These are phyloP conservation scores for Bombus superbus DNA, from an alignment of 1,140 invertebrate genomes.

Conservation along the genomic window DNA sequence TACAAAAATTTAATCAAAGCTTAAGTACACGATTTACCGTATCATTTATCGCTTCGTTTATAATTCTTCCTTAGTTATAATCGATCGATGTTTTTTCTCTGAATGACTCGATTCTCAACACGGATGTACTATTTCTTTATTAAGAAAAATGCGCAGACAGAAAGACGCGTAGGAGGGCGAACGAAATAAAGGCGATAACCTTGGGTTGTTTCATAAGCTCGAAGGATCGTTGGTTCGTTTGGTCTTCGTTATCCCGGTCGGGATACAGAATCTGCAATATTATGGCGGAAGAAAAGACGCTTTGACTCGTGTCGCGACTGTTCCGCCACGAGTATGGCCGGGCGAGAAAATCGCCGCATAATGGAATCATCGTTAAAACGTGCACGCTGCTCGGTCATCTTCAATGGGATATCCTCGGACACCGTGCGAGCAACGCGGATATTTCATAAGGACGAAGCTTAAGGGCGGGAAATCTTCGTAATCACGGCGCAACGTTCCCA, in stretches of 20 bases:
- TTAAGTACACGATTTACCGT: no score
- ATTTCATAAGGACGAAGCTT: neutral
- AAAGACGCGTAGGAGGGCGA: neutral
- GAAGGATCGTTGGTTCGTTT: neutral
- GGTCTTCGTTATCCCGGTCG: neutral
- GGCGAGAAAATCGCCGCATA: neutral
- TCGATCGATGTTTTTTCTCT: no score
- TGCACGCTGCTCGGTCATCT: slow-evolving; percentile 14
- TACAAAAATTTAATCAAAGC: no score
- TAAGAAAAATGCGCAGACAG: neutral
- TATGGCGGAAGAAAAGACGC: neutral
- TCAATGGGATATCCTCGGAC: slow-evolving; percentile 1
- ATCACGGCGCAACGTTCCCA: neutral
- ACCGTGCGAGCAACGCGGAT: slow-evolving; percentile 8
- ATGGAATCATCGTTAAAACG: slow-evolving; percentile 36
- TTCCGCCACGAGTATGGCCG: neutral
- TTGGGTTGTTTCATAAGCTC: neutral
- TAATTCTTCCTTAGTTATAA: no score
- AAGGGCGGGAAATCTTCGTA: slow-evolving; percentile 2
- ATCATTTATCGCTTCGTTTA: no score
- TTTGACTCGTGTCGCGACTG: neutral
- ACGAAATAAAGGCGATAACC: neutral
- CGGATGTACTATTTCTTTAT: no score
- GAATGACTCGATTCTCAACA: no score
- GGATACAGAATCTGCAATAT: neutral